Base-by-base conservation (phyloP, 2,797 vertebrate species). In the Margarornis squamiger region DNA sequence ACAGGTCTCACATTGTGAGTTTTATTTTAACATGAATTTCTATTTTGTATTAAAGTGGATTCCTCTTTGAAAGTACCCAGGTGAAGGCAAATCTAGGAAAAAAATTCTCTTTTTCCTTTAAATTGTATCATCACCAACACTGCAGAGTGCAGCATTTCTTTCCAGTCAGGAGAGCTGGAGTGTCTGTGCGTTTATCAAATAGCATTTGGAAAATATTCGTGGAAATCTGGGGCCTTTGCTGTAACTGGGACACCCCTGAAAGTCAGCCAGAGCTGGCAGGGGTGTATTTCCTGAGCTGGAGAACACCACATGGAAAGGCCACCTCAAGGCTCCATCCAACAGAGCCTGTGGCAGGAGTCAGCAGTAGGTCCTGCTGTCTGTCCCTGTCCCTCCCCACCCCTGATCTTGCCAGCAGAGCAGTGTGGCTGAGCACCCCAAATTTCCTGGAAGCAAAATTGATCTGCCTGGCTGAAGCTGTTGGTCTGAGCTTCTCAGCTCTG, bases 81-180 rank as follows among this genome's bases (percentile, higher is more conserved):
- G 17, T 70, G 24, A 36, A 83, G 30, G 26, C 36, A 58, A 58
- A 61, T 46, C 16, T 65, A 63, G 48, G 1, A 7, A 17, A 54
- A 58, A 45, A 11, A 19, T 6, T 0, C 0, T 21, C 23, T 19
- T 22, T 38, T 76, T 49, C 24, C 24, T 88, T 90, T 51, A 49
- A 74, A 21, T 4, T 43, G 41, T 45, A 74, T 20, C n/a, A 29
- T 43, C 57, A 51, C 20, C 61, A 26, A 0, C 57, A 6, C 16
- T 24, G 30, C 19, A 62, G 27, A 12, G 46, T 49, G 14, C 41
- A 52, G 49, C 5, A 1, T 49, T 91, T 43, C 24, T 20, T 84
- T 58, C 24, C 6, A 0, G 0, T 72, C 26, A 10, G 0, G 6
- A 49, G 30, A n/a, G 6, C 57, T 76, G 41, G 20, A 29, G 11